Evolutionary conservation across 2,797 vertebrate species (phyloP).

Genomic region (Hydrophis major): DNA sequence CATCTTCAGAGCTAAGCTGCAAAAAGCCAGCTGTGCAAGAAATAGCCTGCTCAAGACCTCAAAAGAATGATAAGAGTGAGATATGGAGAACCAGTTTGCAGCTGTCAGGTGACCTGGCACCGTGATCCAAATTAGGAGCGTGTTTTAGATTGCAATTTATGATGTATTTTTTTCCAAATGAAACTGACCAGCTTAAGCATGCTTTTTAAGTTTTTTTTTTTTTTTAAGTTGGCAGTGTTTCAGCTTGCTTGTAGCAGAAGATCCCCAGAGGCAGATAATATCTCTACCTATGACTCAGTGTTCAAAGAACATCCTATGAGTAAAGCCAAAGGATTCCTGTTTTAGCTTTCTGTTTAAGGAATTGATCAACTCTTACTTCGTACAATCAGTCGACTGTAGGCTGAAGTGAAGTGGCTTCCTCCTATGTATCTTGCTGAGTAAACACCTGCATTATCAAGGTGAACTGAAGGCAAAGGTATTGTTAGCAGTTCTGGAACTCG

Average conservation of each 20-base stretch:
- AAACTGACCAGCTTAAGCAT: not conserved
- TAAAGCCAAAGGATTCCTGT: not conserved
- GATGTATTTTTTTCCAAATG: not conserved
- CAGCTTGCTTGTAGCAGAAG: not conserved
- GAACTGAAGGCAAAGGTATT: slow-evolving; percentile 65
- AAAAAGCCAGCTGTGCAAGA: not conserved
- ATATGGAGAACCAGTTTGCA: not conserved
- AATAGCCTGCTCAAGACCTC: not conserved
- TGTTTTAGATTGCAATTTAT: not conserved
- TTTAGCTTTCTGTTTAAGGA: not conserved
- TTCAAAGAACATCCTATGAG: not conserved
- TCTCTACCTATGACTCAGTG: not conserved
- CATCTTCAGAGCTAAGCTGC: not conserved
- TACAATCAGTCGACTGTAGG: slow-evolving; percentile 83
- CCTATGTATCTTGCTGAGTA: slow-evolving; percentile 83
- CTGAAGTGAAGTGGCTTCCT: slow-evolving; percentile 75
- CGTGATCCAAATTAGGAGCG: not conserved
- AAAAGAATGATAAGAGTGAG: not conserved
- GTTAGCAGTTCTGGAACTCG: slow-evolving; percentile 72
- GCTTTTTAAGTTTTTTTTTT: not conserved
- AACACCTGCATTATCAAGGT: slow-evolving; percentile 75
- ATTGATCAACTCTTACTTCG: slow-evolving; percentile 76
- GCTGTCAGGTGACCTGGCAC: not conserved
- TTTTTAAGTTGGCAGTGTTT: not conserved
- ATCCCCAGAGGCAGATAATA: not conserved